Evolutionary conservation across 2,113 vertebrate genomes (phyloP), one percentile per base, ranked within the genome.

Genomic region (Cheirogaleus medius): DNA sequence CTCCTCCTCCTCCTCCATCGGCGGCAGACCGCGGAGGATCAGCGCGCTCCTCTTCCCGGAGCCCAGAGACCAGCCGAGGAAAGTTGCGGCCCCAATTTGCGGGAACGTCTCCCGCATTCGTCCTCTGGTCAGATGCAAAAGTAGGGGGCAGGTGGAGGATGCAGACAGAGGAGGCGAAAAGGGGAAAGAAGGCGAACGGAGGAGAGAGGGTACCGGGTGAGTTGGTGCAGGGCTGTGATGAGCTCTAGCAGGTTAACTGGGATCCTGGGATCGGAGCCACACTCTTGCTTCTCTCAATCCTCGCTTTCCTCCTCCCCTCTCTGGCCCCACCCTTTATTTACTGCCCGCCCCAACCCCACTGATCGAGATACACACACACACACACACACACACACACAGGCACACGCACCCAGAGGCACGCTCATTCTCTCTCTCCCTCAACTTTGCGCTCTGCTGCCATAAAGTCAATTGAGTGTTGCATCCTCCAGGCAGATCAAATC

Each of bases 391-490:
- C 42, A 0, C 95, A 11, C 56, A 7, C 44, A 25, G 1, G 7
- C 60, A 8, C 56, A 25, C 56, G 56, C 56, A 25, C 58, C 23
- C 25, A 63, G 4, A 63, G 60, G 10, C 10, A 5, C 80, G 20
- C 69, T 68, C 23, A 9, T 14, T 29, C 85, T 17, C 78, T 17
- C 60, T 76, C 60, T 39, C 29, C 39, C 98, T 98, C 98, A 99
- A 99, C 99, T 99, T 99, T 98, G 97, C 69, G 97, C 97, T 90
- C 95, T 39, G 98, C 96, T 98, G 98, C 98, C 96, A 97, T 95
- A 98, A 98, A 98, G 98, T 98, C 98, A 96, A 98, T 98, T 95
- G 98, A 98, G 98, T 97, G 98, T 32, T 23, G 97, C 90, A 93
- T 97, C 95, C 97, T 98, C 96, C 97, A 98, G 96, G 98, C 44